Evolutionary conservation across 2,888 invertebrate genomes (phyloP), one percentile per base, ranked within the genome.

Genomic region (Drosophila parthenogenetica): DNA sequence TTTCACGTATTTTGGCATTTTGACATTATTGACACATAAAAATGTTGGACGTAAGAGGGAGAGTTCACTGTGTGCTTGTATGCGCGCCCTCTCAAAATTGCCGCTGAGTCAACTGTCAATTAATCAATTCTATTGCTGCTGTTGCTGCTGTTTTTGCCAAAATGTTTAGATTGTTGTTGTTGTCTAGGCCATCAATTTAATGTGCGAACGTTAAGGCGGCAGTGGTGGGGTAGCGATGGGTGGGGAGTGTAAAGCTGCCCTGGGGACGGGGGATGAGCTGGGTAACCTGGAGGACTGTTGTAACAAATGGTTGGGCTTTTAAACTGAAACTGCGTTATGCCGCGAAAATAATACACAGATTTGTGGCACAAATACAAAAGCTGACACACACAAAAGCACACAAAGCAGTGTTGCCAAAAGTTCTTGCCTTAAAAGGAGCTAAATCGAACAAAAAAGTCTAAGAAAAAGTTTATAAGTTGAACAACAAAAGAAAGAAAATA

Each of bases 21-120:
- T 29, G 32, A 3, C 63, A 62, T 51, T 57, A 79, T 69, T 46
- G 69, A 35, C 79, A 39, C 49, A 67, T 79, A 37, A 74, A 74
- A 81, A 55, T 64, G 67, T 39, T n/a, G 65, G 45, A 61, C 65
- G 71, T 73, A 77, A 58, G n/a, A 25, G 25, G 39, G 51, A 59
- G 35, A 40, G 19, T 32, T 19, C 43, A 54, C 54, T 43, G 54
- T 42, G 57, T 17, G 71, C 25, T 22, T 29, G 8, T 8, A n/a
- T 29, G 17, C 25, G 54, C 17, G 29, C 17, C 32, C 45, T n/a
- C 55, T 64, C 43, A 43, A 70, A 75, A 72, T 76, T 76, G 63
- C 42, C 67, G 89, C 80, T 75, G 87, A 85, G 73, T 85, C 79
- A 78, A 76, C 81, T 78, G 89, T 65, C 90, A 87, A 87, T 87